Conservation (phyloP, 2,888 invertebrate species). For the Andrena praecox region DNA sequence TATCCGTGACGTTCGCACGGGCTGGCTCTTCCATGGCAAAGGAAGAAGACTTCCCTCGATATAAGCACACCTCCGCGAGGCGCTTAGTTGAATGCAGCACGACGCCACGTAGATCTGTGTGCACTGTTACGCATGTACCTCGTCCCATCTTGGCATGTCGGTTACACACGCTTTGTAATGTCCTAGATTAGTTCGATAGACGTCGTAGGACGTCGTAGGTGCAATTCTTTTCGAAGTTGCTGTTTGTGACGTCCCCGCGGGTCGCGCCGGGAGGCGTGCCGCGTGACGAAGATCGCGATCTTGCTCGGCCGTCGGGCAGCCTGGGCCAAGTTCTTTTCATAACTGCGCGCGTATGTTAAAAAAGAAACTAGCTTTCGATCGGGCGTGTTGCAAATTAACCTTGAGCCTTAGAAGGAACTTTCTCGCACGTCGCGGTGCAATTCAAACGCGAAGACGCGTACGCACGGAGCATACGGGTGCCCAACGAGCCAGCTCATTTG, state of each 20-base stretch:
- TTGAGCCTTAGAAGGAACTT: slow-evolving; percentile 55
- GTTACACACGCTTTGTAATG: not conserved
- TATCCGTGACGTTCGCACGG: not conserved
- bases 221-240: not conserved
- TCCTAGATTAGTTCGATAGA: not conserved
- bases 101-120: not conserved
- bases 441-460: slow-evolving; percentile 16
- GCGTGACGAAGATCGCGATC: not conserved
- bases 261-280: not conserved
- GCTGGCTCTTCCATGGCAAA: not conserved
- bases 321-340: slow-evolving; percentile 15
- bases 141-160: not conserved
- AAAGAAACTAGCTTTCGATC: slow-evolving; percentile 46
- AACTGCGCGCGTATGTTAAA: slow-evolving; percentile 1
- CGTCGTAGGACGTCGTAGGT: not conserved
- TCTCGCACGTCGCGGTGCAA: slow-evolving; percentile 35
- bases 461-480: not conserved
- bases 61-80: slow-evolving; percentile 13
- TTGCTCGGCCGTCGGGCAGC: not conserved
- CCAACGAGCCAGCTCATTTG: not conserved
- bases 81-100: not conserved
- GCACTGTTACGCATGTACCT: slow-evolving; percentile 24
- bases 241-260: not conserved
- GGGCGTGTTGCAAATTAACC: slow-evolving; percentile 43
- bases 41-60: not conserved